Conservation (phyloP, 2,113 vertebrate genomes). For the Cryptotis parvus region DNA sequence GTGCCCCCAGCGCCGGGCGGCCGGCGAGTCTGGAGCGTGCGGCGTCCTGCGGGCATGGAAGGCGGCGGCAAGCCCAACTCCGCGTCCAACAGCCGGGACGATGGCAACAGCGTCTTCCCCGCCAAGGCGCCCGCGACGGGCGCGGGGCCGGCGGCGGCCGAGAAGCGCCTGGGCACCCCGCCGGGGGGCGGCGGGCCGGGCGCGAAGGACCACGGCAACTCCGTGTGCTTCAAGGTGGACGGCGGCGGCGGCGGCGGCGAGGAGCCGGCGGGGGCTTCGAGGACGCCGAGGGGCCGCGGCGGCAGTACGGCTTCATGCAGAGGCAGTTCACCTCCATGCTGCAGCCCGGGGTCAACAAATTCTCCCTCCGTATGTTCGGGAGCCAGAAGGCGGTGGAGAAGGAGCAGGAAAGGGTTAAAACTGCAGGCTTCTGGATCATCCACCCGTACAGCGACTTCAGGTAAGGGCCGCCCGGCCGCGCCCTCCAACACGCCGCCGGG, state of each 20-base stretch:
- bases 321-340: slow-evolving; percentile 98
- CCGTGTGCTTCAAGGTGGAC: slow-evolving; percentile 96
- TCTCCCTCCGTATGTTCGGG: slow-evolving; percentile 99
- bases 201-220: slow-evolving; percentile 96
- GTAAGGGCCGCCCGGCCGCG: slow-evolving; percentile 86
- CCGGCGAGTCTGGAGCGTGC: slow-evolving; percentile 77
- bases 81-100: slow-evolving; percentile 94
- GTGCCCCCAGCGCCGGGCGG: slow-evolving; percentile 82
- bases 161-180: slow-evolving; percentile 84
- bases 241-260: slow-evolving; percentile 86
- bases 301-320: slow-evolving; percentile 96
- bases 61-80: slow-evolving; percentile 92
- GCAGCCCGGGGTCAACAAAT: slow-evolving; percentile 99
- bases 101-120: slow-evolving; percentile 85
- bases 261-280: slow-evolving; percentile 93
- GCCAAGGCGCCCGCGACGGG: slow-evolving; percentile 80
- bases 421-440: slow-evolving; percentile 99
- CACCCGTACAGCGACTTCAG: slow-evolving; percentile 99
- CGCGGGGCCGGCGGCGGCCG: slow-evolving; percentile 78
- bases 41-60: slow-evolving; percentile 90
- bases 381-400: slow-evolving; percentile 99
- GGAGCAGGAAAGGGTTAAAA: slow-evolving; percentile 98
- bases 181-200: slow-evolving; percentile 80
- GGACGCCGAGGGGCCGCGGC: slow-evolving; percentile 91
- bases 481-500: background rate